Conservation (phyloP, 2,113 vertebrate genomes). For the Etheostoma spectabile region DNA sequence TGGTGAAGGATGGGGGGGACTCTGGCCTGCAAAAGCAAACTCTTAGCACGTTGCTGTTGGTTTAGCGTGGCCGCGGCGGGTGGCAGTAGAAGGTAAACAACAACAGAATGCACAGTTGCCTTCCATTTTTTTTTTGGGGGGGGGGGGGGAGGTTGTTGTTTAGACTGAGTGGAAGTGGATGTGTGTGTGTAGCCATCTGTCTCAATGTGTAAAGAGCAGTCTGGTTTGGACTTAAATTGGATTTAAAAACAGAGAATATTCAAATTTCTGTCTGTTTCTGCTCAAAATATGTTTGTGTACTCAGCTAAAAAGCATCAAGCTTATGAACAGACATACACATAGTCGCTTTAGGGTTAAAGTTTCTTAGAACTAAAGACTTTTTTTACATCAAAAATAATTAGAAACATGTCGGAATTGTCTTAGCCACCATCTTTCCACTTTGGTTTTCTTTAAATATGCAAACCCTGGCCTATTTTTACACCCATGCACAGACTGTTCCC, state of each 20-base stretch:
- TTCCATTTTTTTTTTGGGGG: not conserved
- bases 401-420: not conserved
- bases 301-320: not conserved
- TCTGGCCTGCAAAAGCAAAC: constrained; percentile 24
- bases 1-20: not conserved
- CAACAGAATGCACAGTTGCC: constrained; percentile 32
- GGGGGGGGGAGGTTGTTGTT: not conserved
- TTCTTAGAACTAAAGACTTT: not conserved
- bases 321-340: not conserved
- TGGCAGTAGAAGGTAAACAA: constrained; percentile 60
- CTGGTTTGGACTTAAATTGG: constrained; percentile 15
- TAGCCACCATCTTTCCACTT: not conserved
- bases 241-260: constrained; percentile 29
- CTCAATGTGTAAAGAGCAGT: not conserved
- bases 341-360: not conserved
- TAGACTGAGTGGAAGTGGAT: constrained; percentile 27
- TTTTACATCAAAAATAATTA: not conserved
- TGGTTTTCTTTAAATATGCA: not conserved
- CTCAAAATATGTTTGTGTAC: not conserved
- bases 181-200: constrained; percentile 50
- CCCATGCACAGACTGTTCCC: too few species aligned
- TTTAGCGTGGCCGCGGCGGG: constrained; percentile 34
- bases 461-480: not conserved
- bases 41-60: constrained; percentile 37
- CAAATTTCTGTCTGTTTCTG: constrained; percentile 3